A percentile compares a stretch with the other conserved stretches of the same genome.
Evolutionary conservation across 2,797 vertebrate species (phyloP).

Genomic region (Poeciliopsis paucimaculata): DNA sequence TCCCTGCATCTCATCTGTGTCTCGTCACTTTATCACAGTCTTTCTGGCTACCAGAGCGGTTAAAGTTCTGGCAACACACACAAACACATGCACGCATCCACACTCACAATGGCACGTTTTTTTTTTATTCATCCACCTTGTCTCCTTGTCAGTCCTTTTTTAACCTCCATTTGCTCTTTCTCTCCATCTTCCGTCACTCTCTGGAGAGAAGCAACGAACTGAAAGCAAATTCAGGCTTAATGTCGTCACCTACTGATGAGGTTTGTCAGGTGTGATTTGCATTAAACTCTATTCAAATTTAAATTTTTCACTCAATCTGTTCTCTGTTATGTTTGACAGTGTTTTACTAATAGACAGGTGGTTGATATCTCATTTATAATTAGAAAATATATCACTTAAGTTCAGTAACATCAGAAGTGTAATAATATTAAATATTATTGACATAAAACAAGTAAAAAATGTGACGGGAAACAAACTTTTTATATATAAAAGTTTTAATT

Average conservation of each 20-base stretch:
- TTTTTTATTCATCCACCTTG: slow-evolving; percentile 27
- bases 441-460: not conserved
- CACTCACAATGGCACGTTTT: slow-evolving; percentile 7
- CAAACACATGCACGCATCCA: slow-evolving; percentile 5
- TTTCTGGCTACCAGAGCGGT: slow-evolving; percentile 51
- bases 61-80: slow-evolving; percentile 40
- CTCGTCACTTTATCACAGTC: slow-evolving; percentile 47
- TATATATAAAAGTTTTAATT: not conserved
- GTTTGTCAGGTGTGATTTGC: slow-evolving; percentile 28
- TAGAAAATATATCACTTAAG: not conserved
- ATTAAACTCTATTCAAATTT: slow-evolving; percentile 3
- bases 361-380: not conserved
- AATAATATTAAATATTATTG: not conserved
- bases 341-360: not conserved
- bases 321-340: not conserved
- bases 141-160: slow-evolving; percentile 44
- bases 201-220: slow-evolving; percentile 19
- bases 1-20: slow-evolving; percentile 44
- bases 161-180: slow-evolving; percentile 49
- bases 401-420: not conserved
- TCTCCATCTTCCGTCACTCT: slow-evolving; percentile 37
- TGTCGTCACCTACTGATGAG: slow-evolving; percentile 48
- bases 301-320: not conserved
- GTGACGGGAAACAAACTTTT: not conserved
- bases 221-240: slow-evolving; percentile 38